A percentile compares a stretch with the other conserved stretches of the same genome.
Conservation (phyloP, 2,888 invertebrate species). For the Omphaloscelis lunosa region DNA sequence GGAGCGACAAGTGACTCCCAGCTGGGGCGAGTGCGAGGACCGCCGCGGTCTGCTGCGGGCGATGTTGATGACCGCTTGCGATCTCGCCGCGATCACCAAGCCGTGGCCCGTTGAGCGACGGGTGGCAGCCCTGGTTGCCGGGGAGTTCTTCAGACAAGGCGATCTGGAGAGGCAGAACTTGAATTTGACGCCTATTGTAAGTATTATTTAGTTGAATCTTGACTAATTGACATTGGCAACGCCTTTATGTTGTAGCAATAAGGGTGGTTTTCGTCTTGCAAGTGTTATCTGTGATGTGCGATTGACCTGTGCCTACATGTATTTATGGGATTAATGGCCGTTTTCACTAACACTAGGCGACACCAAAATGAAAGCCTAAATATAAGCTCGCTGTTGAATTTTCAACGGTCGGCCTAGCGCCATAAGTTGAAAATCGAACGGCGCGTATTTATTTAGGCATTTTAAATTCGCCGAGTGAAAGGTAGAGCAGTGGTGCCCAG, state of each 20-base stretch:
- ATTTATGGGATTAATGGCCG: too few relatives aligned
- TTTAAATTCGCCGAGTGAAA: background rate
- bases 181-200: slow-evolving; percentile 97
- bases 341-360: background rate
- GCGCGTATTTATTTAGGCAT: background rate
- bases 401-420: background rate
- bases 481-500: too few relatives aligned
- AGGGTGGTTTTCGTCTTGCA: background rate
- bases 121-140: slow-evolving; percentile 97
- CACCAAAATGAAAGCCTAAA: background rate
- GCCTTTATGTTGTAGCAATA: background rate
- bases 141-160: slow-evolving; percentile 98
- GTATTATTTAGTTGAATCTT: slow-evolving; percentile 75
- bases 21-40: slow-evolving; percentile 93
- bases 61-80: slow-evolving; percentile 99
- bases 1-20: slow-evolving; percentile 81
- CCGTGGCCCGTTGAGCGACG: slow-evolving; percentile 98
- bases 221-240: background rate
- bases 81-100: slow-evolving; percentile 98
- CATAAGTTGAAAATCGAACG: background rate
- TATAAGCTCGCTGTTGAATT: background rate
- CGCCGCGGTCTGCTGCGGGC: slow-evolving; percentile 95
- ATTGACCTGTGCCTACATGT: background rate
- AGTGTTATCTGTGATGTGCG: background rate
- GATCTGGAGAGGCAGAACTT: slow-evolving; percentile 97